These are phyloP conservation scores for Cepphus grylle DNA, from an alignment of 2,113 vertebrate species.

Conservation along the genomic window DNA sequence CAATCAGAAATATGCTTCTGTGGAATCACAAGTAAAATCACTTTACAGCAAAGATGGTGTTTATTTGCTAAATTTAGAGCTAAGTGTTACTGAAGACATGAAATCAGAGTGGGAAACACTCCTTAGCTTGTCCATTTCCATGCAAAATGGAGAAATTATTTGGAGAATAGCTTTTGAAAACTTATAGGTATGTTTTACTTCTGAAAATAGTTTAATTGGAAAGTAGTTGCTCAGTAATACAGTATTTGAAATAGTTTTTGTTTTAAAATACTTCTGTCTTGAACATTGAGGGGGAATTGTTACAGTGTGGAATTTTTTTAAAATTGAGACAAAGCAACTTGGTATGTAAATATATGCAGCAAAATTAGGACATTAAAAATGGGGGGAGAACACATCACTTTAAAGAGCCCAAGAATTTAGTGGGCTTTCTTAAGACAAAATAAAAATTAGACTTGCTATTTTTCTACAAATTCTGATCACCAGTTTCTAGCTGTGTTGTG, in stretches of 20 bases:
- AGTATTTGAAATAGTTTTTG: not conserved
- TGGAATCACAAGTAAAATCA: not conserved
- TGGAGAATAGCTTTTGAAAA: not conserved
- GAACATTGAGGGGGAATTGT: not conserved
- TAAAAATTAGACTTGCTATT: not conserved
- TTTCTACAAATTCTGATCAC: not conserved
- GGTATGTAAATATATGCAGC: not conserved
- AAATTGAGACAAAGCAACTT: not conserved
- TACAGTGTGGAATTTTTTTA: not conserved
- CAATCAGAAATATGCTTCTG: not conserved
- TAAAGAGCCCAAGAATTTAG: not conserved
- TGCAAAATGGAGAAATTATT: not conserved
- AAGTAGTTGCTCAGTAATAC: not conserved
- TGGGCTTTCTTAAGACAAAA: not conserved
- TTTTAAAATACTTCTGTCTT: not conserved
- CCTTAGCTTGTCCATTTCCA: not conserved
- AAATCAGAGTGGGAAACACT: not conserved
- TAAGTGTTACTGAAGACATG: not conserved
- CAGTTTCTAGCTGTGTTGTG: not conserved
- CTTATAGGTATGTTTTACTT: not conserved
- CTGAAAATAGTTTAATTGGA: not conserved
- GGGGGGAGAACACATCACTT: not conserved
- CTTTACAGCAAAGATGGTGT: not conserved
- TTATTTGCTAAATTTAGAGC: not conserved
- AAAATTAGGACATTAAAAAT: not conserved